These are phyloP conservation scores for Panthera tigris DNA, from an alignment of 2,113 vertebrate genomes.

Conservation along the genomic window DNA sequence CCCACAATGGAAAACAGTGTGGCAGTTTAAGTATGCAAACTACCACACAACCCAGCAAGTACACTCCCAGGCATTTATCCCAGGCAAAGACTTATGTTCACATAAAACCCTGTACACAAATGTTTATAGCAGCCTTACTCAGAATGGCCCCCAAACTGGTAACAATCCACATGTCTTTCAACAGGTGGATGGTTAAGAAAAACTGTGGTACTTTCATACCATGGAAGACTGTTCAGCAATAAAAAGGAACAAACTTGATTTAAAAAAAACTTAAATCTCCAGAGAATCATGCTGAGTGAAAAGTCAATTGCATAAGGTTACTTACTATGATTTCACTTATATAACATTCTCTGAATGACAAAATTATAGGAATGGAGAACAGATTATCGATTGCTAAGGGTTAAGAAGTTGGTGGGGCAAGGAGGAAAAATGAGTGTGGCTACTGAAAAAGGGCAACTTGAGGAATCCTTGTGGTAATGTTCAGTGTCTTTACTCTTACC, in stretches of 20 bases:
- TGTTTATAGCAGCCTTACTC: neutral
- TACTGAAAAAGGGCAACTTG: neutral
- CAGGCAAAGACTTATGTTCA: neutral
- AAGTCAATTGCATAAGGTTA: neutral
- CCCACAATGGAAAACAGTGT: neutral
- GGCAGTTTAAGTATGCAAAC: neutral
- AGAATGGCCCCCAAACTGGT: neutral
- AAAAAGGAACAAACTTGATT: conserved; percentile 2
- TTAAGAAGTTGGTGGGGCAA: neutral
- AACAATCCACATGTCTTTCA: neutral
- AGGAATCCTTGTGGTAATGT: neutral
- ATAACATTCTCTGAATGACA: neutral
- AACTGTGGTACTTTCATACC: neutral
- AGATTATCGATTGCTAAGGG: neutral
- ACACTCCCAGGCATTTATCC: neutral
- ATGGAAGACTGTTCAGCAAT: neutral
- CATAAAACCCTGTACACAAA: neutral
- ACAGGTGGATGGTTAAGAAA: neutral
- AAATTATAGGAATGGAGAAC: neutral
- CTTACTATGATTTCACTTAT: neutral
- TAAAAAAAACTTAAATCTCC: neutral
- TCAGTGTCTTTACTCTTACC: neutral
- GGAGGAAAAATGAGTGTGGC: neutral
- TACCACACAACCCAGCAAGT: neutral
- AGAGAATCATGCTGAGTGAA: neutral